These are phyloP conservation scores for Limnephilus marmoratus DNA, from an alignment of 2,888 invertebrate species.

Conservation along the genomic window DNA sequence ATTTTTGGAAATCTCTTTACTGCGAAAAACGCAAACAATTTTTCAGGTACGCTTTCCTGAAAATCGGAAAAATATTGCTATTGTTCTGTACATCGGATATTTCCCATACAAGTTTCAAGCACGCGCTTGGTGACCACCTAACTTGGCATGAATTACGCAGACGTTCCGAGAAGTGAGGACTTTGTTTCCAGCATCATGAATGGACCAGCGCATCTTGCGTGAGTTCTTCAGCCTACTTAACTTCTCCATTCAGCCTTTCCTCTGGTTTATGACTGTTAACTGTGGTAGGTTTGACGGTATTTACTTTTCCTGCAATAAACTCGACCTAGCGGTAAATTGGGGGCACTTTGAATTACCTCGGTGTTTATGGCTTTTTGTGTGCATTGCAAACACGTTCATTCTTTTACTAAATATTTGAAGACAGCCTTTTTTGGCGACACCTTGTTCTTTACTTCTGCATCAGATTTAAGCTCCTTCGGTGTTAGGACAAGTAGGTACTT, in stretches of 20 bases:
- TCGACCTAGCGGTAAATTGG: slow-evolving; percentile 57
- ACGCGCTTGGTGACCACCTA: background rate
- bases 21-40: too few relatives aligned
- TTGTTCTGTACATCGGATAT: background rate
- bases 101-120: too few relatives aligned
- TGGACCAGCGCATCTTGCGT: slow-evolving; percentile 23
- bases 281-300: slow-evolving; percentile 41
- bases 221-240: slow-evolving; percentile 41
- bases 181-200: slow-evolving; percentile 30
- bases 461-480: background rate
- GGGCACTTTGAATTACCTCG: slow-evolving; percentile 50
- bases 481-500: background rate
- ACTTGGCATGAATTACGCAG: slow-evolving; percentile 12
- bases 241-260: slow-evolving; percentile 46
- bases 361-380: slow-evolving; percentile 42
- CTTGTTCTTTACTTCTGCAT: background rate
- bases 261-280: slow-evolving; percentile 48
- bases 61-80: too few relatives aligned
- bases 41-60: too few relatives aligned
- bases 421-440: background rate
- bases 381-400: slow-evolving; percentile 53
- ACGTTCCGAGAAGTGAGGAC: background rate
- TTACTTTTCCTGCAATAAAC: slow-evolving; percentile 57
- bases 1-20: too few relatives aligned
- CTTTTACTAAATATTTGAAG: slow-evolving; percentile 22